Conservation (phyloP, 2,113 vertebrate species). For the Clupea harengus region DNA sequence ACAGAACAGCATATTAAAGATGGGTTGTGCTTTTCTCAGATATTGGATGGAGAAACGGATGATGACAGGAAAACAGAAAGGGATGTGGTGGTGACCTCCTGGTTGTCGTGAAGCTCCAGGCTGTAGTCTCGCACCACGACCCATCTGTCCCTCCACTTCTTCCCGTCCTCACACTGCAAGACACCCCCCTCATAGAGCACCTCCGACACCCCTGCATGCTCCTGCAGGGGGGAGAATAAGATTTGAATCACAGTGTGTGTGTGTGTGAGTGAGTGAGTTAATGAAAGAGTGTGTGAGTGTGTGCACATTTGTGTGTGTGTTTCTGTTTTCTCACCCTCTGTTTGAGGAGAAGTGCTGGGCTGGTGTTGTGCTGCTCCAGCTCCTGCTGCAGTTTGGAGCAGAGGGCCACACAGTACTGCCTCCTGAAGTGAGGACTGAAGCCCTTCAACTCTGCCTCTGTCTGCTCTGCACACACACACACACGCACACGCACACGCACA, state of each 20-base stretch:
- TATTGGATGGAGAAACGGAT: background rate
- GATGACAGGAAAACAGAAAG: background rate
- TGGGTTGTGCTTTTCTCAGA: background rate
- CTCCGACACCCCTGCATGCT: conserved; percentile 55
- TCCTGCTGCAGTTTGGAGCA: conserved; percentile 80
- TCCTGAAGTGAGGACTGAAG: conserved; percentile 83
- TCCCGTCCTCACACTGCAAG: conserved; percentile 77
- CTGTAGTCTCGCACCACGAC: conserved; percentile 75
- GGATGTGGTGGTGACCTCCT: conserved; percentile 73
- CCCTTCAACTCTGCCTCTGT: conserved; percentile 79
- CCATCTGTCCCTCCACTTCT: conserved; percentile 84
- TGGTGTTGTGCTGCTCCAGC: conserved; percentile 79
- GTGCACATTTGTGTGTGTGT: background rate
- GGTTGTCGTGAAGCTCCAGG: conserved; percentile 83
- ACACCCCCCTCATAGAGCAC: conserved; percentile 78
- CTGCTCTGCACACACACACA: conserved; percentile 69
- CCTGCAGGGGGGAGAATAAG: conserved; percentile 46
- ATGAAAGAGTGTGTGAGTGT: background rate
- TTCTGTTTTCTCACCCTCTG: conserved; percentile 71
- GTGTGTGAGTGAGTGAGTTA: background rate
- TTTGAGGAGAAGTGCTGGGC: conserved; percentile 75
- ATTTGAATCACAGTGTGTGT: background rate
- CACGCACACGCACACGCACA: conserved; percentile 24
- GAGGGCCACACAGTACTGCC: conserved; percentile 80
- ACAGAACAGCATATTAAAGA: background rate